phyloP scores from a whole-genome alignment of 1,140 invertebrate species.

The Brachystomella parvula region DNA sequence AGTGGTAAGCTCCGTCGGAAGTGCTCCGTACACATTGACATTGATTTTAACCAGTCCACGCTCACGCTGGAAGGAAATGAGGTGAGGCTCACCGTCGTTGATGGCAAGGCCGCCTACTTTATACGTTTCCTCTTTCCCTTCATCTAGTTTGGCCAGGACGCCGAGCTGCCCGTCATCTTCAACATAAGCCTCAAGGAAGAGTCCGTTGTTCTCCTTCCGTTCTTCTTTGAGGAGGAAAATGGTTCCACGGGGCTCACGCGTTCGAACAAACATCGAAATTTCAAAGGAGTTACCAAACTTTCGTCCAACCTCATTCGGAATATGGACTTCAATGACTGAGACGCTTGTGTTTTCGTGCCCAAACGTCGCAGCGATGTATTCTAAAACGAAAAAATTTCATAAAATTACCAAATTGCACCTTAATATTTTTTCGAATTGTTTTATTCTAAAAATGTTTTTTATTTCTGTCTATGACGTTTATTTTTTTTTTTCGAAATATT shows the following conservation, averaged over 20 bases:
- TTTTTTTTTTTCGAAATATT: too few species aligned
- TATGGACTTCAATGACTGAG: slow-evolving; percentile 62
- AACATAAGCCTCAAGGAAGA: slow-evolving; percentile 30
- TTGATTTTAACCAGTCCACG: slow-evolving; percentile 60
- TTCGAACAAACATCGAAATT: slow-evolving; percentile 86
- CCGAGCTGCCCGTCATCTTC: slow-evolving; percentile 29
- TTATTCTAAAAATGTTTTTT: neutral
- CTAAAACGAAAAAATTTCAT: slow-evolving; percentile 47
- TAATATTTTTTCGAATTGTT: slow-evolving; percentile 1
- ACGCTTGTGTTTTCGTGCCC: slow-evolving; percentile 69
- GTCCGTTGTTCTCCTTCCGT: neutral
- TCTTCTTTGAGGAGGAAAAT: slow-evolving; percentile 73
- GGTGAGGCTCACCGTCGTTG: slow-evolving; percentile 75
- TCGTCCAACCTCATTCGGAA: slow-evolving; percentile 56
- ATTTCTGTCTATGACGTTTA: too few species aligned
- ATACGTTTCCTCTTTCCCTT: slow-evolving; percentile 65
- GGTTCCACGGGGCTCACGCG: slow-evolving; percentile 68
- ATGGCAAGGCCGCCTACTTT: slow-evolving; percentile 69
- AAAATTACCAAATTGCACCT: neutral
- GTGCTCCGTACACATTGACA: slow-evolving; percentile 75
- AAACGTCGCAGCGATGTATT: slow-evolving; percentile 82
- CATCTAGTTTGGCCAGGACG: slow-evolving; percentile 31
- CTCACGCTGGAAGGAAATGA: slow-evolving; percentile 53
- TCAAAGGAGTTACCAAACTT: slow-evolving; percentile 70
- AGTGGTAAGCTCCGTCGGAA: slow-evolving; percentile 75